Base-by-base conservation (phyloP, 1,140 invertebrate genomes). In the Lutraria rhynchaena region DNA sequence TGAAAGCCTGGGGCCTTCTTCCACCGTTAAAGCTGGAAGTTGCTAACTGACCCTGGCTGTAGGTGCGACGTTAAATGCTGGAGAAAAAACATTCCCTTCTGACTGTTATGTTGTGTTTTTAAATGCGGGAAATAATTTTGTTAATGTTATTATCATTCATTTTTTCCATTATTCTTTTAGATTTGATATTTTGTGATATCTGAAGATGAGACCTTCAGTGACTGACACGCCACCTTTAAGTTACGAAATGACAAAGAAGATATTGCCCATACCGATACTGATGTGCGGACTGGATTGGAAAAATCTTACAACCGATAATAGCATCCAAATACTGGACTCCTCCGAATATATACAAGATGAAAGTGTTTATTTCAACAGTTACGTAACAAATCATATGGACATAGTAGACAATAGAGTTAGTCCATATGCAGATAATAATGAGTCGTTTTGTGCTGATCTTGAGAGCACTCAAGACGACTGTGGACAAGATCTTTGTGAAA, bases 321-420 rank as follows among this genome's bases (percentile, higher is more conserved):
- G 73, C n/a, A 75, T 75, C 27, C 73, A 75, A 44, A 75, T 75
- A n/a, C 44, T 67, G 22, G 63, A 67, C 19, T 27, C 63, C 27
- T 67, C 63, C 2, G 22, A 44, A 17, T 67, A 27, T 49, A 37
- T 37, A n/a, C 33, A 29, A 24, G 19, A 65, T 13, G 35, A 49
- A 3, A 67, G 63, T 24, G 7, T 67, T 22, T 67, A 24, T 49
- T 33, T 35, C 1, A 29, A 15, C 1, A 13, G 22, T 19, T 37
- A 46, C 27, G 17, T 67, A 3, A 29, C 63, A 9, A 67, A 67
- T 41, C 63, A 67, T 9, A 19, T 67, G 1, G 24, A 13, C n/a
- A 46, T 51, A 9, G 27, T 67, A 11, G 63, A 67, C 24, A 46
- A 27, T 1, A 67, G 46, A n/a, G 31, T 46, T 11, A 67, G 41